These are phyloP conservation scores for Euthynnus affinis DNA, from an alignment of 2,797 vertebrate species.

Conservation along the genomic window DNA sequence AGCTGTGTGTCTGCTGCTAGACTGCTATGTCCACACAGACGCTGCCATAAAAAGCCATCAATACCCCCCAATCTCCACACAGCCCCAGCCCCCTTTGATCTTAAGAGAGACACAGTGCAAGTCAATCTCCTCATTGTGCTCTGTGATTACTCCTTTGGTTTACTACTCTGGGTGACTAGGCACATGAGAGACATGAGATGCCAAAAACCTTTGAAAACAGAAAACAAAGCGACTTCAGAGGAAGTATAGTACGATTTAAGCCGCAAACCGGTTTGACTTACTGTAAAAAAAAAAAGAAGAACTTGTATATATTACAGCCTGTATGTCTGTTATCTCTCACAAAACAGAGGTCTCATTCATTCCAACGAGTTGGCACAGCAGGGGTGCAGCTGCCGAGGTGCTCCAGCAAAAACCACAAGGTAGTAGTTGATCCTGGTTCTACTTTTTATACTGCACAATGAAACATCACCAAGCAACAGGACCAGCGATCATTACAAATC, in stretches of 20 bases:
- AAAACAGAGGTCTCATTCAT: constrained; percentile 41
- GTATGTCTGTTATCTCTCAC: constrained; percentile 1
- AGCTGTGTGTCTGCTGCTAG: constrained; percentile 55
- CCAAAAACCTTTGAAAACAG: constrained; percentile 34
- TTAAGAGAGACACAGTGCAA: constrained; percentile 45
- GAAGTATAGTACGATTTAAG: constrained; percentile 22
- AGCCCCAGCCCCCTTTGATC: constrained; percentile 68
- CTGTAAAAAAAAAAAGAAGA: constrained; percentile 7
- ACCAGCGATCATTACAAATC: neutral
- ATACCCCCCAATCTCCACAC: constrained; percentile 55
- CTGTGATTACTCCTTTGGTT: constrained; percentile 57
- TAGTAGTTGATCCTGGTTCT: neutral
- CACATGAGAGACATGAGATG: constrained; percentile 34
- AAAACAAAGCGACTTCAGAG: constrained; percentile 41
- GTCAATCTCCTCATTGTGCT: constrained; percentile 68
- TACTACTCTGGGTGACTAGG: constrained; percentile 37
- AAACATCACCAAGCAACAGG: neutral
- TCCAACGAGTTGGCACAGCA: constrained; percentile 34
- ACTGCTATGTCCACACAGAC: constrained; percentile 77
- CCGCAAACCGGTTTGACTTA: constrained; percentile 40
- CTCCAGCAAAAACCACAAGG: constrained; percentile 14
- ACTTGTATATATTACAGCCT: constrained; percentile 1
- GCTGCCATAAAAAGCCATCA: constrained; percentile 76
- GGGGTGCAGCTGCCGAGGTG: constrained; percentile 1
- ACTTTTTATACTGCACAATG: constrained; percentile 18